phyloP scores from a whole-genome alignment of 53 echinoderm and acorn worm genomes.

The Glandiceps talaboti region DNA sequence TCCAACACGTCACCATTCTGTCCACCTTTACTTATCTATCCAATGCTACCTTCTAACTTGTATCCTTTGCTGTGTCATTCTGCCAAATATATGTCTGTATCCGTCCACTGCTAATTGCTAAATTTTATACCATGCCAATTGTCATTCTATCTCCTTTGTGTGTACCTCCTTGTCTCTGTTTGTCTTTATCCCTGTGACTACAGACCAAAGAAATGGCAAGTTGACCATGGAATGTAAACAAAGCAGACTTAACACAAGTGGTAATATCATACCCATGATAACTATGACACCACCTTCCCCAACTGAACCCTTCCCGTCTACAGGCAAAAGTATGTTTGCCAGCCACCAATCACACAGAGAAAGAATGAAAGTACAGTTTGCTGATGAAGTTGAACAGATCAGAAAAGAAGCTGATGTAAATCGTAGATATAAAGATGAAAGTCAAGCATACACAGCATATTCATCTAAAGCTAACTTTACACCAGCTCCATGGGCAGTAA shows the following conservation, averaged over 20 bases:
- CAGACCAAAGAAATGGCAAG: too few species aligned
- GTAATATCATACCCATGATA: not conserved
- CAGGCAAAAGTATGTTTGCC: not conserved
- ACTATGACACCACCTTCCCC: not conserved
- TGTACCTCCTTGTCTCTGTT: too few species aligned
- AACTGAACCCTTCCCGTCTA: not conserved
- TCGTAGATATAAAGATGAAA: conserved; percentile 52
- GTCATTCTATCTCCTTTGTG: too few species aligned
- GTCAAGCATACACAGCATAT: conserved; percentile 65
- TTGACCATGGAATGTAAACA: not conserved
- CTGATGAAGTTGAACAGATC: conserved; percentile 3
- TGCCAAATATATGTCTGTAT: too few species aligned
- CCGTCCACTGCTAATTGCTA: too few species aligned
- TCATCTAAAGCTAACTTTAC: conserved; percentile 82
- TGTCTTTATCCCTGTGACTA: too few species aligned
- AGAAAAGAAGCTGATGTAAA: conserved; percentile 22
- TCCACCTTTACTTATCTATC: too few species aligned
- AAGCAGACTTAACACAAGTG: not conserved
- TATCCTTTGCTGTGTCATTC: too few species aligned
- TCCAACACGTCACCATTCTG: too few species aligned
- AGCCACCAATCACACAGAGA: conserved; percentile 11
- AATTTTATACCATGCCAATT: too few species aligned
- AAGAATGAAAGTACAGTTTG: conserved; percentile 33
- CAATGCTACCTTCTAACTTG: too few species aligned
- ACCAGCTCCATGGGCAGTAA: conserved; percentile 33